Conservation (phyloP, 2,888 invertebrate genomes). For the Teleogryllus oceanicus region DNA sequence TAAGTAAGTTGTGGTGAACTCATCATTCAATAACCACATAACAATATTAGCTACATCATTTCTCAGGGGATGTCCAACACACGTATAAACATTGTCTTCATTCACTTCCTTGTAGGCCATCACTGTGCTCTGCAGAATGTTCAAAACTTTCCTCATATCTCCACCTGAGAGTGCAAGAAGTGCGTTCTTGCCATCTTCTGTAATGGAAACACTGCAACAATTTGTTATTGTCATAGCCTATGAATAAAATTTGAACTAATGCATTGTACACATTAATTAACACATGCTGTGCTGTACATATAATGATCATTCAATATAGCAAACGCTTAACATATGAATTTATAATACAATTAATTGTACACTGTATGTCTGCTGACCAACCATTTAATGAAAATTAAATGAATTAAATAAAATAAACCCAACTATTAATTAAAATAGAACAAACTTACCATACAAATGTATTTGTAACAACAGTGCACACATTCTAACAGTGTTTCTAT, state of each 20-base stretch:
- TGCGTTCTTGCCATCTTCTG: conserved; percentile 85
- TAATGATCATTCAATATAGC: too few species aligned
- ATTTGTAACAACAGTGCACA: too few species aligned
- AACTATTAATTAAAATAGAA: too few species aligned
- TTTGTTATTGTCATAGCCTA: not conserved
- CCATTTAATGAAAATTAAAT: too few species aligned
- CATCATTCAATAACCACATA: conserved; percentile 78
- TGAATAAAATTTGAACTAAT: not conserved
- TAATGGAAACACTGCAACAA: conserved; percentile 67
- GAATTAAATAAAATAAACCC: too few species aligned
- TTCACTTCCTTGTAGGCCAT: conserved; percentile 86
- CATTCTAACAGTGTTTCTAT: too few species aligned
- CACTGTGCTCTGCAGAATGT: conserved; percentile 93
- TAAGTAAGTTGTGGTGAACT: conserved; percentile 69
- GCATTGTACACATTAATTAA: too few species aligned
- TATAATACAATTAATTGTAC: too few species aligned
- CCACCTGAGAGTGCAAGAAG: conserved; percentile 86
- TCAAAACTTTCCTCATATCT: conserved; percentile 96
- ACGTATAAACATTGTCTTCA: conserved; percentile 89
- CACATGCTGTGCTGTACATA: not conserved
- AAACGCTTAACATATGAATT: too few species aligned
- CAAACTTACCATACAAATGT: too few species aligned
- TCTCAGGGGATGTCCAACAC: conserved; percentile 93
- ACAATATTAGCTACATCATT: conserved; percentile 84
- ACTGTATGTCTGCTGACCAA: too few species aligned